These are phyloP conservation scores for Drosophila meridionalis DNA, from an alignment of 2,888 invertebrate species.

Conservation along the genomic window DNA sequence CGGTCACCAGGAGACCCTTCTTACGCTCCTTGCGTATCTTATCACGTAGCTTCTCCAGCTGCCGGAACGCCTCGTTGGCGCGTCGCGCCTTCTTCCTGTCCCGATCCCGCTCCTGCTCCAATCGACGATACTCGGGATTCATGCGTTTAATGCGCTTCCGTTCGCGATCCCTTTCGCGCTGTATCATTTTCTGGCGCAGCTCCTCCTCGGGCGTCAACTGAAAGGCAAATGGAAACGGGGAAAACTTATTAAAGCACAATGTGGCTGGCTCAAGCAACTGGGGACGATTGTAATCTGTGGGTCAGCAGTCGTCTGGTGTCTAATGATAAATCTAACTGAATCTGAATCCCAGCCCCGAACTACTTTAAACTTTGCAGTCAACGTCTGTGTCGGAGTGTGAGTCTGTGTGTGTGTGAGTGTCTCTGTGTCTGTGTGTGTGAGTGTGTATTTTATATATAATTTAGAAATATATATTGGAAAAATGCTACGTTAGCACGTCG, in stretches of 20 bases:
- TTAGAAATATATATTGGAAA: conserved; percentile 73
- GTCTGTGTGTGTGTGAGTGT: conserved; percentile 25
- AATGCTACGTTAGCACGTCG: conserved; percentile 81
- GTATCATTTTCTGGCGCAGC: conserved; percentile 82
- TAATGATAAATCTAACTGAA: conserved; percentile 4
- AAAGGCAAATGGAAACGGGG: conserved; percentile 39
- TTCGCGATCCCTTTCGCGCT: conserved; percentile 83
- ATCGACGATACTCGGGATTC: conserved; percentile 82
- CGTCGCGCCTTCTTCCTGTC: conserved; percentile 83
- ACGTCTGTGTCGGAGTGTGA: conserved; percentile 19
- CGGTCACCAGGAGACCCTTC: conserved; percentile 80
- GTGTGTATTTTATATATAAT: conserved; percentile 43
- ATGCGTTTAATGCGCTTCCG: conserved; percentile 83
- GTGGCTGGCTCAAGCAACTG: conserved; percentile 48
- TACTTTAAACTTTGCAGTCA: conserved; percentile 27
- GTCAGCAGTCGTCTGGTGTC: conserved; percentile 36
- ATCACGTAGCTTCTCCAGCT: conserved; percentile 83
- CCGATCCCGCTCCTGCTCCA: conserved; percentile 83
- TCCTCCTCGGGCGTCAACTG: conserved; percentile 84
- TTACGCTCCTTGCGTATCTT: conserved; percentile 84
- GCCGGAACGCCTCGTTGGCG: conserved; percentile 82
- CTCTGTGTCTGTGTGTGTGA: conserved; percentile 15
- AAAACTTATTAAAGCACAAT: conserved; percentile 70
- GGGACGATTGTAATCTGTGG: conserved; percentile 23
- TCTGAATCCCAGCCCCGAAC: conserved; percentile 21